Percentiles rank a stretch among this genome's conserved stretches.
Conservation (phyloP, 2,888 invertebrate species). For the Drosophila sordidapex region DNA sequence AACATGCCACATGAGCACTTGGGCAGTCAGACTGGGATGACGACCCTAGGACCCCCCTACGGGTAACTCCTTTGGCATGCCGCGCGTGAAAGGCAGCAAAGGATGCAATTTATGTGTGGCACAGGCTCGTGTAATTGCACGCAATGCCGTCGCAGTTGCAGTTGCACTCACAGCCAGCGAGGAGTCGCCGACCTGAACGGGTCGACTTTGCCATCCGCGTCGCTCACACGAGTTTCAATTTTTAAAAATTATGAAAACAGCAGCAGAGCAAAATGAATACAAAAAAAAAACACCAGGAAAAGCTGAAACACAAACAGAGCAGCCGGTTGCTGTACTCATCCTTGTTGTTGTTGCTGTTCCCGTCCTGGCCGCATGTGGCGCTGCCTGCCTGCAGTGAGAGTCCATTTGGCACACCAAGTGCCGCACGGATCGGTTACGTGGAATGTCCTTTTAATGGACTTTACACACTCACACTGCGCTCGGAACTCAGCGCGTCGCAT, state of each 20-base stretch:
- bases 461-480: constrained; percentile 61
- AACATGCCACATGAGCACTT: constrained; percentile 46
- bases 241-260: constrained; percentile 71
- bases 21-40: constrained; percentile 12
- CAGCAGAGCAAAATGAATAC: constrained; percentile 30
- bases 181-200: constrained; percentile 61
- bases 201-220: constrained; percentile 27
- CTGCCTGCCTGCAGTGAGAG: constrained; percentile 59
- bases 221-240: constrained; percentile 71
- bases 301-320: constrained; percentile 56
- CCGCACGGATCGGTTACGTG: constrained; percentile 76
- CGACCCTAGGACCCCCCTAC: constrained; percentile 25
- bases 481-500: constrained; percentile 48
- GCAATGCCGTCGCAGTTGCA: constrained; percentile 64
- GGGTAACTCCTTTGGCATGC: constrained; percentile 70
- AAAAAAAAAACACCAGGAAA: constrained; percentile 10
- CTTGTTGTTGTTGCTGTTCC: constrained; percentile 20
- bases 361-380: constrained; percentile 66
- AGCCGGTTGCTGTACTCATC: constrained; percentile 33
- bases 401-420: constrained; percentile 70
- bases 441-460: constrained; percentile 81
- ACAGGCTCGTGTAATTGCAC: constrained; percentile 80
- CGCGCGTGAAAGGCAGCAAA: constrained; percentile 60
- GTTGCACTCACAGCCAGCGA: constrained; percentile 57
- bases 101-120: constrained; percentile 79